These are phyloP conservation scores for Oreotrochilus melanogaster DNA, from an alignment of 2,113 vertebrate genomes.

Conservation along the genomic window DNA sequence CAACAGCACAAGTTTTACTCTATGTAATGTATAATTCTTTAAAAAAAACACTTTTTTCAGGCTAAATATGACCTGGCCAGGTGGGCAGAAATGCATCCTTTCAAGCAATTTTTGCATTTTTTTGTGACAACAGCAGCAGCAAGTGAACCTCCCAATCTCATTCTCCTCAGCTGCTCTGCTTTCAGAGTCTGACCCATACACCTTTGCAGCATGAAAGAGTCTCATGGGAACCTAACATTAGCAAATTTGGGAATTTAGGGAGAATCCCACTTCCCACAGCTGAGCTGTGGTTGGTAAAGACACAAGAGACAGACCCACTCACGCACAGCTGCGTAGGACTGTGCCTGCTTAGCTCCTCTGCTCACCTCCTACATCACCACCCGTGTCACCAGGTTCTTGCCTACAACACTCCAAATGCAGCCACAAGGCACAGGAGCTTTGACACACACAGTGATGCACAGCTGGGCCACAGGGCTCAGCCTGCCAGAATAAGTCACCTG, in stretches of 20 bases:
- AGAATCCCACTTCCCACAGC: neutral
- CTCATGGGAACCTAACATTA: neutral
- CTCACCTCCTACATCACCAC: neutral
- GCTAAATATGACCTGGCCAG: neutral
- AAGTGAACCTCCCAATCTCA: neutral
- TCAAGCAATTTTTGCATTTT: neutral
- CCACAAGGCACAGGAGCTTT: neutral
- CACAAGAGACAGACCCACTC: neutral
- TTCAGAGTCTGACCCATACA: neutral
- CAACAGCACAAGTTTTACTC: neutral
- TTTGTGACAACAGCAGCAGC: neutral
- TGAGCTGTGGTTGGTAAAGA: neutral
- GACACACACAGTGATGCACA: neutral
- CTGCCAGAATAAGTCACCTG: neutral
- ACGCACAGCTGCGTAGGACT: rapidly evolving
- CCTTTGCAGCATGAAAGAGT: neutral
- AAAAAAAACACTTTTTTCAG: neutral
- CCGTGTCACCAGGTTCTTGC: neutral
- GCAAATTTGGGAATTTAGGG: neutral
- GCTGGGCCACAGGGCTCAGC: neutral
- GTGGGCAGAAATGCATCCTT: neutral
- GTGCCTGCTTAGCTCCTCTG: neutral
- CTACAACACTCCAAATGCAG: rapidly evolving
- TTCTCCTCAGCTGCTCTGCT: neutral
- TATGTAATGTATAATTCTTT: neutral